phyloP scores from a whole-genome alignment of 2,888 invertebrate species.

The Gasteruption jaculator region DNA sequence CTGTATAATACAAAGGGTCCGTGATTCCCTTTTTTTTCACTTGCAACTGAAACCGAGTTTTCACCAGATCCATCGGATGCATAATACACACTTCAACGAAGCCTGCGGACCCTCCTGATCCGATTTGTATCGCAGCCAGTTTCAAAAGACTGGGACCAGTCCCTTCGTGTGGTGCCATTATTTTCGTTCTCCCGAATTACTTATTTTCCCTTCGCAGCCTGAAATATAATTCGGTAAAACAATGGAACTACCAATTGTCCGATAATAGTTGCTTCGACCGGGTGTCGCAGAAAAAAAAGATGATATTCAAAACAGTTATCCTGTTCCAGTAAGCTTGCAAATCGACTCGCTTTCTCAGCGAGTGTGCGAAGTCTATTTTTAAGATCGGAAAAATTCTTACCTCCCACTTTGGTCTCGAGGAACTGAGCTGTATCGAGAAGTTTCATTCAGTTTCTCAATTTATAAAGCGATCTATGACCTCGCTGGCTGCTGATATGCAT shows the following conservation, averaged over 20 bases:
- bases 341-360: no score
- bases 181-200: no score
- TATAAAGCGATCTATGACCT: conserved; percentile 3
- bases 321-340: no score
- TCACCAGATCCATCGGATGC: conserved; percentile 93
- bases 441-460: background rate
- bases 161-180: conserved; percentile 4
- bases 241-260: no score
- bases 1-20: conserved; percentile 49
- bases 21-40: conserved; percentile 43
- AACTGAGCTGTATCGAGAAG: background rate
- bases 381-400: conserved; percentile 29
- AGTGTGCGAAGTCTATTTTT: conserved; percentile 31
- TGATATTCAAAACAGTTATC: no score
- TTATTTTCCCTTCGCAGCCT: no score
- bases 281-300: no score
- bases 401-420: conserved; percentile 13
- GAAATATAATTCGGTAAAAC: no score
- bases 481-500: no score
- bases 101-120: conserved; percentile 85
- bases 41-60: conserved; percentile 84
- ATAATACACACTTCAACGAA: conserved; percentile 94
- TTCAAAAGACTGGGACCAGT: conserved; percentile 52
- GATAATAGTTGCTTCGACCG: no score
- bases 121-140: conserved; percentile 76